These are phyloP conservation scores for Dromiciops gliroides DNA, from an alignment of 2,113 vertebrate species.

Conservation along the genomic window DNA sequence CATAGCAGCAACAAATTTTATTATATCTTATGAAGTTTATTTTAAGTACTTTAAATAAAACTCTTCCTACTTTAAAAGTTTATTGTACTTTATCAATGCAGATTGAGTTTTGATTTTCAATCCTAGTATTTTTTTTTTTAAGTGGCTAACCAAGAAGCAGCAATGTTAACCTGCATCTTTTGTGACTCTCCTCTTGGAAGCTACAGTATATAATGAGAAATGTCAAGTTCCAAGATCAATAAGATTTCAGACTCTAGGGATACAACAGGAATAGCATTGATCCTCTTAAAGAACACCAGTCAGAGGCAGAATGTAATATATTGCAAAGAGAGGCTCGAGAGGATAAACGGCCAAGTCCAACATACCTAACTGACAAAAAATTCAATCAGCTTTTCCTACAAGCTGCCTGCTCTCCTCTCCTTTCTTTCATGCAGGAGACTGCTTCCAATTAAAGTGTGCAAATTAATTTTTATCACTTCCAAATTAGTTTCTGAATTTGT, in stretches of 20 bases:
- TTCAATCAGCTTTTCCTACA: slow-evolving; percentile 90
- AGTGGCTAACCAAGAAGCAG: slow-evolving; percentile 70
- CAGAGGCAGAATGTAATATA: slow-evolving; percentile 89
- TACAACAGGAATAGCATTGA: slow-evolving; percentile 89
- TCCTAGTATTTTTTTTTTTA: slow-evolving; percentile 52
- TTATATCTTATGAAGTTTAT: neutral
- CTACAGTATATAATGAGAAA: slow-evolving; percentile 85
- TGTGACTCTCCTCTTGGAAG: slow-evolving; percentile 84
- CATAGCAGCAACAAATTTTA: too few species aligned
- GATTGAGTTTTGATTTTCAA: slow-evolving; percentile 40
- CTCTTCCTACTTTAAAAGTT: slow-evolving; percentile 3
- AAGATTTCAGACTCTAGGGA: slow-evolving; percentile 87
- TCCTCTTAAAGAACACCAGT: slow-evolving; percentile 90
- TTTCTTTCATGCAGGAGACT: slow-evolving; percentile 81
- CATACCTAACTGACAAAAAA: slow-evolving; percentile 94
- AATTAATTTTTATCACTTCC: slow-evolving; percentile 92
- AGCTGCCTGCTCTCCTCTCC: slow-evolving; percentile 79
- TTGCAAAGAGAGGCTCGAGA: slow-evolving; percentile 89
- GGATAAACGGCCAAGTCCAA: slow-evolving; percentile 87
- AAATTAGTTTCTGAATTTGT: slow-evolving; percentile 88
- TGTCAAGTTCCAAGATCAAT: slow-evolving; percentile 92
- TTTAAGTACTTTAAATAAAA: neutral
- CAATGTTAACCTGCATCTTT: slow-evolving; percentile 78
- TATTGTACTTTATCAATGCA: slow-evolving; percentile 16
- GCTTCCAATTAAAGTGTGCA: slow-evolving; percentile 92